Evolutionary conservation across 1,140 invertebrate genomes (phyloP).

Genomic region (Charaxes varanes): DNA sequence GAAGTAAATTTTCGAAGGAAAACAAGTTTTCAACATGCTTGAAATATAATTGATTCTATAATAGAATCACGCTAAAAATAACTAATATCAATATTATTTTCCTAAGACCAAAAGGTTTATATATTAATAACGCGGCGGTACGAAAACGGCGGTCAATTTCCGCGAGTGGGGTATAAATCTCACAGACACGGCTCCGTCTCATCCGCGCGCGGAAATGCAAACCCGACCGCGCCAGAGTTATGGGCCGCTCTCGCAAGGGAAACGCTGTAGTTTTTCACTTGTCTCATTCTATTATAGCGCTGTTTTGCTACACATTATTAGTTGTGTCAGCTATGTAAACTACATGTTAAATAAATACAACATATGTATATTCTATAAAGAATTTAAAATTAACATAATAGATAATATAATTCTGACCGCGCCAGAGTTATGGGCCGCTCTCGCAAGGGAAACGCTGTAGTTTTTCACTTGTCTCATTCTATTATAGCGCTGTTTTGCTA

Average conservation of each 20-base stretch:
- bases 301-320: slow-evolving; percentile 1
- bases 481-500: slow-evolving; percentile 17
- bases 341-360: too few relatives aligned
- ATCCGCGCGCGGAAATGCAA: slow-evolving; percentile 47
- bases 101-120: slow-evolving; percentile 8
- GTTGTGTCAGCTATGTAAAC: too few relatives aligned
- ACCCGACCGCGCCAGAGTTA: slow-evolving; percentile 47
- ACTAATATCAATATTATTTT: too few relatives aligned
- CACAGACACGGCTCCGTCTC: slow-evolving; percentile 35
- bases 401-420: too few relatives aligned
- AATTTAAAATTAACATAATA: too few relatives aligned
- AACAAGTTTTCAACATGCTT: too few relatives aligned
- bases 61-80: too few relatives aligned
- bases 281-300: slow-evolving; percentile 28
- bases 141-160: slow-evolving; percentile 51
- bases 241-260: slow-evolving; percentile 52
- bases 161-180: slow-evolving; percentile 54
- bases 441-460: slow-evolving; percentile 38
- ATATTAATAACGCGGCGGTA: slow-evolving; percentile 27
- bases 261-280: slow-evolving; percentile 63
- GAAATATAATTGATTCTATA: too few relatives aligned
- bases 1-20: too few relatives aligned
- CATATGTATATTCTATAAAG: too few relatives aligned
- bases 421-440: slow-evolving; percentile 35
- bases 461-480: slow-evolving; percentile 51